phyloP scores from a whole-genome alignment of 2,113 vertebrate species.

The Rhinichthys klamathensis region DNA sequence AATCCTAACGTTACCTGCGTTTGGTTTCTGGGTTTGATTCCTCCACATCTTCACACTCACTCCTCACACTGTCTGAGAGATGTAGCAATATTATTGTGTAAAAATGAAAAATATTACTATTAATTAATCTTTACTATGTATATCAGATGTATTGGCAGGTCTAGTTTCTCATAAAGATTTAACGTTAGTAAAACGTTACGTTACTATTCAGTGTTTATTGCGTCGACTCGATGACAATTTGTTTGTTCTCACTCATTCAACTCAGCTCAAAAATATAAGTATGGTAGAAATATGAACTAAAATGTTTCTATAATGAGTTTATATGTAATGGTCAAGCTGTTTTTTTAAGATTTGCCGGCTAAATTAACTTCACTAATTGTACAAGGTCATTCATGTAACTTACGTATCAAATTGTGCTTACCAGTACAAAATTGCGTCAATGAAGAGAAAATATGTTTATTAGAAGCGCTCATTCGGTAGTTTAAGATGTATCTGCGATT shows the following conservation, averaged over 20 bases:
- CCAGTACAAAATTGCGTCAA: neutral
- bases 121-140: neutral
- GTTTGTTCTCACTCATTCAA: neutral
- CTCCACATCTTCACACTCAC: slow-evolving; percentile 62
- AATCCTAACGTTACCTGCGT: slow-evolving; percentile 61
- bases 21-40: slow-evolving; percentile 62
- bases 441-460: neutral
- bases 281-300: neutral
- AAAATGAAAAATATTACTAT: neutral
- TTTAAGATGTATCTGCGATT: neutral
- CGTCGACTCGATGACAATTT: neutral
- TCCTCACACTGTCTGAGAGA: neutral
- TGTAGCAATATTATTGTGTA: neutral
- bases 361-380: neutral
- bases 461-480: neutral
- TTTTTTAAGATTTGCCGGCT: neutral
- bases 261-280: neutral
- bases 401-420: neutral
- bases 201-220: neutral
- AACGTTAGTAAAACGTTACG: no score
- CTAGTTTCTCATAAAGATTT: neutral
- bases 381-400: neutral
- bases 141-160: neutral
- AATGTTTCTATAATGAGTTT: neutral
- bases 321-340: neutral